phyloP scores from a whole-genome alignment of 2,797 vertebrate species.

The Hippocampus kuda region DNA sequence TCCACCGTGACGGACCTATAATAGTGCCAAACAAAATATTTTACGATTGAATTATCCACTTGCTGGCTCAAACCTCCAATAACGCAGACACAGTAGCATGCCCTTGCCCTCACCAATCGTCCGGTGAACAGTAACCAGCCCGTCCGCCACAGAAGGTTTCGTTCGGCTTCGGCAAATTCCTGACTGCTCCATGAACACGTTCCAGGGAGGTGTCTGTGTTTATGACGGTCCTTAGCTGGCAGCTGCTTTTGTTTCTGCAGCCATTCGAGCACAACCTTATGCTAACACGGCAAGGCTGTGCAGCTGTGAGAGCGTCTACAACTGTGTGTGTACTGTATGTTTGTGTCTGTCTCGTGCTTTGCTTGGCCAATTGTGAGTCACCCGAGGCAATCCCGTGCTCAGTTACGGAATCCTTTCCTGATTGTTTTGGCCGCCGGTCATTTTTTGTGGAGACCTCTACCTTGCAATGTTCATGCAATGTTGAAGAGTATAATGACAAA shows the following conservation, averaged over 20 bases:
- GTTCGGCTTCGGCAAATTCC: background rate
- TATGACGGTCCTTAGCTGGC: background rate
- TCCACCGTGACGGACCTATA: background rate
- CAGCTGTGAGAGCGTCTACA: background rate
- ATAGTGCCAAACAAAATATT: background rate
- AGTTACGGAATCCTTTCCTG: conserved; percentile 34
- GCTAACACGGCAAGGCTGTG: background rate
- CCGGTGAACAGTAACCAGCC: conserved; percentile 7
- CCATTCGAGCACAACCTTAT: background rate
- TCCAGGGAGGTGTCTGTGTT: background rate
- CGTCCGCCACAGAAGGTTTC: conserved; percentile 7
- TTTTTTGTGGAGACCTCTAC: conserved; percentile 17
- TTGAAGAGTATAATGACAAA: background rate
- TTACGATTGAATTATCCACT: background rate
- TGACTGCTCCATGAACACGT: background rate
- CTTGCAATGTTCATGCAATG: conserved; percentile 3
- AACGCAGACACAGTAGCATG: background rate
- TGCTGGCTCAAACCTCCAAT: conserved; percentile 2
- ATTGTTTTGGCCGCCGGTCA: conserved; percentile 24
- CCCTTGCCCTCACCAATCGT: conserved; percentile 1
- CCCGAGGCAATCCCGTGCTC: conserved; percentile 18
- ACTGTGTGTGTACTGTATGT: conserved; percentile 3
- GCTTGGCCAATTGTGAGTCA: conserved; percentile 36
- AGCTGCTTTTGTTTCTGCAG: conserved; percentile 1
- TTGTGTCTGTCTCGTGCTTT: conserved; percentile 23